Evolutionary conservation across 2,888 invertebrate genomes (phyloP), one percentile per base, ranked within the genome.

Genomic region (Macropis europaea): DNA sequence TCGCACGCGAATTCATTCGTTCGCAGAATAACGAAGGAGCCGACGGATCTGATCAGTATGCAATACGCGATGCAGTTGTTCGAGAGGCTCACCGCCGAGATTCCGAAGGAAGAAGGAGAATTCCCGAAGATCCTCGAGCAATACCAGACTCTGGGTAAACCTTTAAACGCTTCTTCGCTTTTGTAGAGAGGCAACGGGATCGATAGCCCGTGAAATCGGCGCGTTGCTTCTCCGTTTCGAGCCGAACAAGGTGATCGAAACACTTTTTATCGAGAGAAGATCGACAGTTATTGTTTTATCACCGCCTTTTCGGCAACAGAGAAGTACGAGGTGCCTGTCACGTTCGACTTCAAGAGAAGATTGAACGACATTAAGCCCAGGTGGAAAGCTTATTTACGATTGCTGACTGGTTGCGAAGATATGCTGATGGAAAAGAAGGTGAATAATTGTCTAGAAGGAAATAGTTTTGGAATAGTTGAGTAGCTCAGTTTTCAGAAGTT

Each of bases 101-200:
- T 94, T 54, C 88, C 92, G 0, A 77, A 85, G 0, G 92, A 94
- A 62, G 95, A 96, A 88, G 91, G 91, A 50, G 93, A 93, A 71
- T 97, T 97, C 88, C 94, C 94, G 0, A 93, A 93, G 3, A 95
- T 97, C 69, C 90, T 93, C 52, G 95, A 96, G 57, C 93, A 96
- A 87, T 95, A 96, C 91, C 90, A 90, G 30, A 92, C 94, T 17
- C 89, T 96, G 60, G 93, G 93, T 93, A 90, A 89, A 87, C 76
- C 63, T 72, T 57, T 67, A 79, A 76, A 66, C 69, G 73, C 52
- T 70, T 56, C 52, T 4, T 7, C 36, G 40, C 26, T 42, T 54
- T 54, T 43, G 34, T 30, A 32, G 26, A 48, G 61, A 63, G 64
- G 42, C 32, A 64, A 63, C 11, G 34, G 34, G 13, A 48, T 76